phyloP scores from a whole-genome alignment of 2,888 invertebrate species.

The Pimpla rufipes region DNA sequence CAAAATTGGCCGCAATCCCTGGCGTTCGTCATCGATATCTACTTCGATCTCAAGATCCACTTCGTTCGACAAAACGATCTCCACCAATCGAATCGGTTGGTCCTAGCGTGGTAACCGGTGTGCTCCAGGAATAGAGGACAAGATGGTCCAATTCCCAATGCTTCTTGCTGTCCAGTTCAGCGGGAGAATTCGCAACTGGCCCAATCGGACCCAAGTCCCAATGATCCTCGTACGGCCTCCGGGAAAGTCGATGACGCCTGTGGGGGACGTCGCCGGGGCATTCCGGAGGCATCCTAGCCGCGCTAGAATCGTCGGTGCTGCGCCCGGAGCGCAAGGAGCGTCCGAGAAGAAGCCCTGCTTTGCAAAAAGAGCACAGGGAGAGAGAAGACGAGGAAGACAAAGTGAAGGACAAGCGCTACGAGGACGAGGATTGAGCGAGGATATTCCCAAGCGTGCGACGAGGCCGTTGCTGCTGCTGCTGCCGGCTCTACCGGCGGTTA shows the following conservation, averaged over 20 bases:
- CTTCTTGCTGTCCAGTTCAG: neutral
- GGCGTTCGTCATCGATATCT: no score
- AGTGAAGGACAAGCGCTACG: neutral
- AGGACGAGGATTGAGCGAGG: neutral
- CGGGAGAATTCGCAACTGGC: neutral
- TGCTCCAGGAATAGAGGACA: no score
- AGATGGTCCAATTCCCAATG: no score
- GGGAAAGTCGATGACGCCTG: conserved; percentile 5
- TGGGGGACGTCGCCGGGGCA: neutral
- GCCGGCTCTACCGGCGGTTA: conserved; percentile 8
- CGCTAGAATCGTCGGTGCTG: neutral
- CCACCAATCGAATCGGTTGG: no score
- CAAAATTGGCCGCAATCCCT: no score
- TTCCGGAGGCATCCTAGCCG: conserved; percentile 2
- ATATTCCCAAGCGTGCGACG: conserved; percentile 6
- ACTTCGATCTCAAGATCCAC: no score
- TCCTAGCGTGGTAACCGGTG: no score
- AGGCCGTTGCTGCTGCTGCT: neutral
- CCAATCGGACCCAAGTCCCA: neutral
- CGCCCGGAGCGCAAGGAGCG: neutral
- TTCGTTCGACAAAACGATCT: no score
- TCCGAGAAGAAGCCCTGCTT: neutral
- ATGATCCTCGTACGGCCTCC: neutral
- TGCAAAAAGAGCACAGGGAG: no score
- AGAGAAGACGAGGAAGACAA: neutral